Evolutionary conservation across 2,797 vertebrate genomes (phyloP), one percentile per base, ranked within the genome.

Genomic region (Sparus aurata): DNA sequence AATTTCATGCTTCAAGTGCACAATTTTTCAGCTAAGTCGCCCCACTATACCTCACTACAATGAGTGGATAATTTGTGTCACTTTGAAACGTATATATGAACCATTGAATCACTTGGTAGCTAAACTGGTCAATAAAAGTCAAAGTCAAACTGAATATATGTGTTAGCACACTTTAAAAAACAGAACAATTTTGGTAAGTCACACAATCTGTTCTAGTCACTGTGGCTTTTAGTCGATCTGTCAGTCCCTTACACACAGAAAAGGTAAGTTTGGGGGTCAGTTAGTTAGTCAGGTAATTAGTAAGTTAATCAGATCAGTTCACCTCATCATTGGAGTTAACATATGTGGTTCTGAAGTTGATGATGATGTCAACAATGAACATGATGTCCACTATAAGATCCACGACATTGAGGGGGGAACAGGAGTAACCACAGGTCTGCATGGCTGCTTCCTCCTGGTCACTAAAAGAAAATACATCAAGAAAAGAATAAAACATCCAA

Each of bases 361-460:
- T 97, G 78, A 97, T 90, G 89, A 98, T 98, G 91, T 98, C 97
- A 13, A 97, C 95, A 52, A 97, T 96, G 91, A 98, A 98, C 96
- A 97, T 97, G 93, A 98, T 97, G 93, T 98, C 97, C 67, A 97
- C 97, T 0, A 98, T 96, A n/a, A 97, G 94, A 91, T 97, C 97
- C 63, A 98, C 97, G 55, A 98, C 95, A 0, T 95, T 96, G 83
- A 98, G 95, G 0, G 97, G 96, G 81, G 95, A 97, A 90, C 97
- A 98, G 80, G 96, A 96, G 43, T 97, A 97, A 75, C 96, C 94
- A 0, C 97, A 98, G 45, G 73, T 90, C 75, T 89, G 90, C 59
- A 86, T 91, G 1, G 77, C 85, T 47, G 77, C 69, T 13, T 84
- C 82, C 52, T 73, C 82, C 38, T 84, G 82, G 63, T 84, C 82